Evolutionary conservation across 2,888 invertebrate genomes (phyloP).

Genomic region (Scaptomyza polygonia): DNA sequence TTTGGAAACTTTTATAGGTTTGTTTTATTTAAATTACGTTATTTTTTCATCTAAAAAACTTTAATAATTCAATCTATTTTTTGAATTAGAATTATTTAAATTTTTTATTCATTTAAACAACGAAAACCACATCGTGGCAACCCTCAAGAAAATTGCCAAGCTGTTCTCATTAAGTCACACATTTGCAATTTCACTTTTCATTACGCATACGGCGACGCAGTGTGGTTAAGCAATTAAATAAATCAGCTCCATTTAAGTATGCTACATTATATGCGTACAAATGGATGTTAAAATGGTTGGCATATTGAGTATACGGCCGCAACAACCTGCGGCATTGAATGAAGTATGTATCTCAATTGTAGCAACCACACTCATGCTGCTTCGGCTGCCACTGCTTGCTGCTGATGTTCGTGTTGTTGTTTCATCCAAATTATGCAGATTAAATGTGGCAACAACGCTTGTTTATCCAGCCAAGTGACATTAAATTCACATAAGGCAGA

Average conservation of each 20-base stretch:
- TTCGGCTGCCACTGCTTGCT: neutral
- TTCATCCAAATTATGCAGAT: constrained; percentile 76
- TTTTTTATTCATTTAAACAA: no score
- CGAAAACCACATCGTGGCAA: neutral
- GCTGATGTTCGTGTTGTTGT: constrained; percentile 8
- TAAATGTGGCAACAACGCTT: constrained; percentile 72
- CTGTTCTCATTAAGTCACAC: constrained; percentile 18
- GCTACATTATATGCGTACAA: constrained; percentile 17
- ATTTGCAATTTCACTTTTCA: constrained; percentile 41
- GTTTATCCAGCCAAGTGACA: constrained; percentile 63
- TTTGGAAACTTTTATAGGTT: no score
- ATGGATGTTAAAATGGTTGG: constrained; percentile 9
- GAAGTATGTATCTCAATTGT: constrained; percentile 22
- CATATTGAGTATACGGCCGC: constrained; percentile 36
- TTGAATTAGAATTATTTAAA: no score
- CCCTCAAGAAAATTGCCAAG: neutral
- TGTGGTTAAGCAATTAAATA: constrained; percentile 51
- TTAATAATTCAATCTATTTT: no score
- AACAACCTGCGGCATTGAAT: constrained; percentile 12
- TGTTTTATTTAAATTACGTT: no score
- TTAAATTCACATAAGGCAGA: constrained; percentile 72
- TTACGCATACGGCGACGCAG: constrained; percentile 42
- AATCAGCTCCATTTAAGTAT: constrained; percentile 34
- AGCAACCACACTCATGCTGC: constrained; percentile 3
- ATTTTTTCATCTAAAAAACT: no score